phyloP scores from a whole-genome alignment of 1,140 invertebrate genomes.

The Anagrus nilaparvatae region DNA sequence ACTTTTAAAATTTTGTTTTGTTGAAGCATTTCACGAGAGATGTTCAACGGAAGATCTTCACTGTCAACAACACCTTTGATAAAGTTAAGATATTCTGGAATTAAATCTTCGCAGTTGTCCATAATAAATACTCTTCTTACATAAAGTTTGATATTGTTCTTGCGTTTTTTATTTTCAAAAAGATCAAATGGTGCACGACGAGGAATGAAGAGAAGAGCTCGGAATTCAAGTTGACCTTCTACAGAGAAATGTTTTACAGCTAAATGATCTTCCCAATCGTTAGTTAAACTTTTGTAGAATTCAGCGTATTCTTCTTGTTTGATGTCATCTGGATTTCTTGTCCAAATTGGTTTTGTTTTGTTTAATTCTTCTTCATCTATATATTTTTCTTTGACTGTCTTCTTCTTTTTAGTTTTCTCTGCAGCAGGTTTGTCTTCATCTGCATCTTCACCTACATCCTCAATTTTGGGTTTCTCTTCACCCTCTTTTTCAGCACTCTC shows the following conservation, averaged over 20 bases:
- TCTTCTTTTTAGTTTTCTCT: conserved; percentile 86
- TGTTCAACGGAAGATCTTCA: conserved; percentile 95
- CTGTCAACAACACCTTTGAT: conserved; percentile 95
- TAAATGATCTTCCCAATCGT: conserved; percentile 98
- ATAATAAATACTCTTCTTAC: conserved; percentile 97
- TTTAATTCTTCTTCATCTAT: conserved; percentile 97
- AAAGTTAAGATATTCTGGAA: conserved; percentile 97
- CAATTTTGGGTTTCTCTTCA: conserved; percentile 82
- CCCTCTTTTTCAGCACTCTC: conserved; percentile 49
- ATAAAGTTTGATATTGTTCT: conserved; percentile 98
- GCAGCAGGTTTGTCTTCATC: conserved; percentile 71
- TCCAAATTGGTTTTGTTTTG: conserved; percentile 99
- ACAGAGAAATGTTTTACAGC: conserved; percentile 98
- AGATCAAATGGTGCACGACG: conserved; percentile 93
- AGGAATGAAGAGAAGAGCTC: conserved; percentile 89
- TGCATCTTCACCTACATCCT: conserved; percentile 88
- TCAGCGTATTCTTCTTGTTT: conserved; percentile 96
- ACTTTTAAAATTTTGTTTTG: conserved; percentile 98
- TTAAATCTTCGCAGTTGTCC: conserved; percentile 98
- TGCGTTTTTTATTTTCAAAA: conserved; percentile 96
- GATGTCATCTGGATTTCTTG: conserved; percentile 95
- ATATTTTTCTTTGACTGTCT: conserved; percentile 96
- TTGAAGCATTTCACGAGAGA: conserved; percentile 97
- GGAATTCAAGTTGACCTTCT: conserved; percentile 96
- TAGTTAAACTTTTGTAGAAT: conserved; percentile 97